A percentile compares a stretch with the other conserved stretches of the same genome.
Evolutionary conservation across 2,113 vertebrate genomes (phyloP).

Genomic region (Oceanodroma tethys): DNA sequence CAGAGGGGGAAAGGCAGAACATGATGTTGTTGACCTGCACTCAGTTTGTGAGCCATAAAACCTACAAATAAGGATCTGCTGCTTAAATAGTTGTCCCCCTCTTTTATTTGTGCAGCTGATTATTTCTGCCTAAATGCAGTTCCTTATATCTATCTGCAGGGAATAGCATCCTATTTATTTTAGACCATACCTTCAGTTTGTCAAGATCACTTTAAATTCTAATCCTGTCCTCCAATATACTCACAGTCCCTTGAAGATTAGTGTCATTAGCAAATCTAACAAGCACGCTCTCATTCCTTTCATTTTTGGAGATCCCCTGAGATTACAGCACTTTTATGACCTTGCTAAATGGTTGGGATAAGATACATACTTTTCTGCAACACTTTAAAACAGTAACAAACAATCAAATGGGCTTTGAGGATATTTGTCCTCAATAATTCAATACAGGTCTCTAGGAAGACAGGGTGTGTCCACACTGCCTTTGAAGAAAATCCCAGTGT

Average conservation of each 20-base stretch:
- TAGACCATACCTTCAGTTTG: constrained; percentile 10
- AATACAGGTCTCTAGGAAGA: not conserved
- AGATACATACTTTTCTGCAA: not conserved
- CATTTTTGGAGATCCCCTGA: constrained; percentile 10
- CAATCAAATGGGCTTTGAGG: not conserved
- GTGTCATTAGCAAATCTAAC: constrained; percentile 50
- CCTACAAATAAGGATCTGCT: not conserved
- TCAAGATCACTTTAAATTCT: constrained; percentile 44
- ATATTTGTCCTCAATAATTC: not conserved
- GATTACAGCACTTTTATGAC: not conserved
- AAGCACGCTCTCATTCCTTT: constrained; percentile 2
- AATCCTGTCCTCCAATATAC: not conserved
- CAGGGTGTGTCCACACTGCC: not conserved
- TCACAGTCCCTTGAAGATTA: constrained; percentile 18
- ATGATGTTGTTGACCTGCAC: not conserved
- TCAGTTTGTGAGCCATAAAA: not conserved
- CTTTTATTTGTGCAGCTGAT: not conserved
- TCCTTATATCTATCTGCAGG: not conserved
- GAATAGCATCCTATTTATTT: constrained; percentile 25
- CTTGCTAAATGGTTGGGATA: not conserved
- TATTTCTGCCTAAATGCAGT: not conserved
- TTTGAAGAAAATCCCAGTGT: not conserved
- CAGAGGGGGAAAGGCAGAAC: not conserved
- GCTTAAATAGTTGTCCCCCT: not conserved
- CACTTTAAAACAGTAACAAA: not conserved